These are phyloP conservation scores for Lasioglossum baleicum DNA, from an alignment of 1,140 invertebrate genomes.

Conservation along the genomic window DNA sequence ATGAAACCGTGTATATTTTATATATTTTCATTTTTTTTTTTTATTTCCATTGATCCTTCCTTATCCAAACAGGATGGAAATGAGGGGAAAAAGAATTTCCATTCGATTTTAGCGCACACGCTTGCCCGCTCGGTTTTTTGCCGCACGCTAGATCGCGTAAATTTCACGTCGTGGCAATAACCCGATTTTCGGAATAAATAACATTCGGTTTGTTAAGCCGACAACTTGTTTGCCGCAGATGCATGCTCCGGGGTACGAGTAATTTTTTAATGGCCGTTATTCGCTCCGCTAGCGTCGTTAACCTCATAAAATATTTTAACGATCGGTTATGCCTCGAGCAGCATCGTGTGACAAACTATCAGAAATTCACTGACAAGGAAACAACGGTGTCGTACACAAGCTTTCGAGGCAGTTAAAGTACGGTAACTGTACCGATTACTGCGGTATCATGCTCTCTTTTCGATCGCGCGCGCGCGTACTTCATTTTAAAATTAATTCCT, in stretches of 20 bases:
- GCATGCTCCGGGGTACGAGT: slow-evolving; percentile 20
- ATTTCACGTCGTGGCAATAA: slow-evolving; percentile 40
- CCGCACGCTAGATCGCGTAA: slow-evolving; percentile 15
- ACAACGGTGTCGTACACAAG: neutral
- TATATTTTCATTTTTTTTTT: neutral
- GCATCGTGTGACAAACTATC: neutral
- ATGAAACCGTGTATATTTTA: neutral
- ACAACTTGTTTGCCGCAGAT: slow-evolving; percentile 27
- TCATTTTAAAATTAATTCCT: neutral
- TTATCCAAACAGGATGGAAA: neutral
- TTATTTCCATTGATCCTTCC: neutral
- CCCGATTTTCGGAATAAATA: slow-evolving; percentile 51
- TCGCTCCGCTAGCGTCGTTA: neutral
- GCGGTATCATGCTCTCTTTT: too few species aligned
- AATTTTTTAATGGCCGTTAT: slow-evolving; percentile 43
- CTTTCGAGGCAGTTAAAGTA: too few species aligned
- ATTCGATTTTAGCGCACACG: slow-evolving; percentile 7
- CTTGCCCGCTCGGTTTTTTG: slow-evolving; percentile 17
- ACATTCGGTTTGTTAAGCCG: slow-evolving; percentile 44
- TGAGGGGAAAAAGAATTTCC: slow-evolving; percentile 19
- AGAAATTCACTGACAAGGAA: neutral
- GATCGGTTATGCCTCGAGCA: neutral
- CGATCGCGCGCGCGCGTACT: too few species aligned
- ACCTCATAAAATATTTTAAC: slow-evolving; percentile 5
- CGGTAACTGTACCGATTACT: too few species aligned